Evolutionary conservation across 2,797 vertebrate genomes (phyloP).

Genomic region (Oreochromis mossambicus): DNA sequence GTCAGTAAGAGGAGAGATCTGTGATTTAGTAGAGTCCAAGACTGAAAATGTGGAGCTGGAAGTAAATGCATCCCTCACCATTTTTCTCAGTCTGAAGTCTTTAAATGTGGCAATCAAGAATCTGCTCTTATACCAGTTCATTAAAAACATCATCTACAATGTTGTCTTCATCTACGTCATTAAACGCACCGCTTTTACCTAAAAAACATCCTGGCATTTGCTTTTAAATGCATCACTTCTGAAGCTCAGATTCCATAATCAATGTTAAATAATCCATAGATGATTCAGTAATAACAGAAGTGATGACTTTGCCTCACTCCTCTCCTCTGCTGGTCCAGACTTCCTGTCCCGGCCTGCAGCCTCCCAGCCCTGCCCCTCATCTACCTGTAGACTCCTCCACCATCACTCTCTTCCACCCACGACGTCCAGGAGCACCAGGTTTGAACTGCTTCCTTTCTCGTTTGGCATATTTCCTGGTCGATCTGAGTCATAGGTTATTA

Average conservation of each 20-base stretch:
- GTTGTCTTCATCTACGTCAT: background rate
- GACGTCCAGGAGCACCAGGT: slow-evolving; percentile 24
- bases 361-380: background rate
- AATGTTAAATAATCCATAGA: background rate
- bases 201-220: background rate
- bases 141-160: background rate
- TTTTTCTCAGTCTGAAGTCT: background rate
- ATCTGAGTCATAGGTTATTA: background rate
- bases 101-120: background rate
- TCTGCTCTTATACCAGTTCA: background rate
- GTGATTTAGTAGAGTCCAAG: background rate
- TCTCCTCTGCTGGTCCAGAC: slow-evolving; percentile 16
- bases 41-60: background rate
- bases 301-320: background rate
- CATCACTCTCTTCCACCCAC: background rate
- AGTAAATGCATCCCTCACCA: background rate
- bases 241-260: background rate
- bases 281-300: background rate
- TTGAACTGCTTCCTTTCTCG: background rate
- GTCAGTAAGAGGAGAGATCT: background rate
- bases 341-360: slow-evolving; percentile 3
- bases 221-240: background rate
- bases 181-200: background rate
- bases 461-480: background rate
- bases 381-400: background rate